Base-by-base conservation (phyloP, 2,888 invertebrate species). In the Rutpela maculata region DNA sequence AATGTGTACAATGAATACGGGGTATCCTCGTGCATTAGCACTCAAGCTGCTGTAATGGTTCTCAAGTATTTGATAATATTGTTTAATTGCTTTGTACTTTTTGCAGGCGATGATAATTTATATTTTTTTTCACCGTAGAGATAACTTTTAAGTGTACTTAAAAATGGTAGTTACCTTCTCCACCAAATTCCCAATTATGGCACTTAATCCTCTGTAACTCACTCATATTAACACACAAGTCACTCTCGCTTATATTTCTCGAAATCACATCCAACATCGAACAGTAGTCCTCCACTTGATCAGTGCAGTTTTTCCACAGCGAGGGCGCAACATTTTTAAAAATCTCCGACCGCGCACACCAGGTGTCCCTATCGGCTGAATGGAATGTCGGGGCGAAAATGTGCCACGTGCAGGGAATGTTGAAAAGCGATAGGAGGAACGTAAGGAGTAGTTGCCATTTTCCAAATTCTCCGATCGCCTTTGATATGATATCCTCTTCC, bases 371-470 rank as follows among this genome's bases (percentile, higher is more conserved):
- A 79, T 92, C 91, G 83, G 92, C 92, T 68, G 94, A 93, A 91
- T 93, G 94, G 89, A 95, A 95, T 0, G 95, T 94, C 56, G 95
- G 93, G 70, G 94, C 92, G 88, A 94, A 94, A 86, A 95, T 95
- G 89, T 95, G 95, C 91, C 95, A 95, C 59, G 95, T 95, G 89
- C 95, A 95, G 1, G 95, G 95, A 84, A 95, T 92, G 85, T 95
- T 95, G 90, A 95, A 94, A 63, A 95, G 90, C 1, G 95, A 94
- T 79, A 95, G 89, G 62, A 95, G 90, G 86, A 95, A 93, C 4
- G 95, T 95, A 90, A 94, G 93, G 79, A 94, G 88, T 77, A 95
- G 90, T 89, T 95, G 95, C 95, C 95, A 95, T 81, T 93, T 92
- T 66, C 95, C 95, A 87, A 93, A 95, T 85, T 94, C 93, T 2